Percentiles rank a stretch among this genome's conserved stretches.
phyloP scores from a whole-genome alignment of 2,888 invertebrate species.

The Drosophila anomelani region DNA sequence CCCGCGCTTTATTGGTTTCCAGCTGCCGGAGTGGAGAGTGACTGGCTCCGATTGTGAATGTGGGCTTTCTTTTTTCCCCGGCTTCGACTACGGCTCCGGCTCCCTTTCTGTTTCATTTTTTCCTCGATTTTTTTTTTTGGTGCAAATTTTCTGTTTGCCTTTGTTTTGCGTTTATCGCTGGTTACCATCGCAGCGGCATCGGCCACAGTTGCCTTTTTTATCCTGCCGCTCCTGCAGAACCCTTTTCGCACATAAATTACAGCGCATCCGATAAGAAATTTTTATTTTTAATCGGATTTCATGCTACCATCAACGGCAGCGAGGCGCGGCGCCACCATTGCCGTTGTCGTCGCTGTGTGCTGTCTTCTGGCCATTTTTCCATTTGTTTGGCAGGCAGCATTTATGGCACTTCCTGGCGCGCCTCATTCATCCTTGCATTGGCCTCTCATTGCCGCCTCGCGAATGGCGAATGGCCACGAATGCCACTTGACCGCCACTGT shows the following conservation, averaged over 20 bases:
- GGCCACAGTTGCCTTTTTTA: slow-evolving; percentile 68
- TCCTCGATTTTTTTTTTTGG: slow-evolving; percentile 34
- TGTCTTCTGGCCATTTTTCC: slow-evolving; percentile 54
- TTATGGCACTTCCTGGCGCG: slow-evolving; percentile 74
- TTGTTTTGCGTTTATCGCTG: slow-evolving; percentile 78
- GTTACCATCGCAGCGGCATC: slow-evolving; percentile 68
- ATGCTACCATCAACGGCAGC: slow-evolving; percentile 78
- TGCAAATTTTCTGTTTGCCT: slow-evolving; percentile 72
- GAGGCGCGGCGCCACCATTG: slow-evolving; percentile 50
- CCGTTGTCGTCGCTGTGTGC: slow-evolving; percentile 31
- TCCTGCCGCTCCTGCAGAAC: slow-evolving; percentile 61
- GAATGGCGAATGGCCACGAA: slow-evolving; percentile 17
- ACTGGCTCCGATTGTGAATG: slow-evolving; percentile 64
- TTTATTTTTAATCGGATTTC: slow-evolving; percentile 83
- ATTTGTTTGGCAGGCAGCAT: slow-evolving; percentile 69
- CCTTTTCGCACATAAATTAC: slow-evolving; percentile 83
- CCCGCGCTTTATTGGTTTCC: slow-evolving; percentile 78
- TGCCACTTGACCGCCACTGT: slow-evolving; percentile 69
- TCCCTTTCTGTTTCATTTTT: slow-evolving; percentile 21
- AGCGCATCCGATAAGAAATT: slow-evolving; percentile 82
- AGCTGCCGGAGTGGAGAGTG: slow-evolving; percentile 57
- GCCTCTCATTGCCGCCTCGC: slow-evolving; percentile 48
- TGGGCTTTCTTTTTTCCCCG: slow-evolving; percentile 42
- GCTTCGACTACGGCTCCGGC: neutral
- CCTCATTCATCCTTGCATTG: slow-evolving; percentile 62